phyloP scores from a whole-genome alignment of 2,113 vertebrate genomes.

The Leucoraja erinaceus region DNA sequence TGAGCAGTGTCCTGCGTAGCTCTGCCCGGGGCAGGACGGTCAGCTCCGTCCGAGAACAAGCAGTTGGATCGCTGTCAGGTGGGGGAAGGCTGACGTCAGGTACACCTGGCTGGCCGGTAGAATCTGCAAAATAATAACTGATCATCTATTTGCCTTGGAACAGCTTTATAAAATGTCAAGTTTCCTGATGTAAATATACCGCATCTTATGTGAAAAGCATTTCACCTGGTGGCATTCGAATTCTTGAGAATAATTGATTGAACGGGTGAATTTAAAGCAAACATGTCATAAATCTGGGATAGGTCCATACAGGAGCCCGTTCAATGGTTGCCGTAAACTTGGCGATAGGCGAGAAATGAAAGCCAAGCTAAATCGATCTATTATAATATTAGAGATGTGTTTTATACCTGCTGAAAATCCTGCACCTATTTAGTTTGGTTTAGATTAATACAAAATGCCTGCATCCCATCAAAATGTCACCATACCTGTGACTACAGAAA shows the following conservation, averaged over 20 bases:
- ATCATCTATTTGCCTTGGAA: neutral
- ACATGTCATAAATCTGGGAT: neutral
- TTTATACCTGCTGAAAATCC: neutral
- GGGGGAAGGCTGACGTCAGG: neutral
- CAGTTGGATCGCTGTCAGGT: conserved; percentile 6
- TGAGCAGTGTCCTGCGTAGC: neutral
- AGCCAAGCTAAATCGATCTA: neutral
- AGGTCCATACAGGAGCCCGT: neutral
- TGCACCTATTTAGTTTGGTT: neutral
- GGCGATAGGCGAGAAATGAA: neutral
- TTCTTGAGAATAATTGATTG: neutral
- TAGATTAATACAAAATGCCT: neutral
- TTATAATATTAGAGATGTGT: neutral
- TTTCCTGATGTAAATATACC: neutral
- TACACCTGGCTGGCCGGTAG: neutral
- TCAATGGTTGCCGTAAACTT: neutral
- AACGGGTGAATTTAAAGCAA: neutral
- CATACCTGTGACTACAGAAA: neutral
- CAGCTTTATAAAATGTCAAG: neutral
- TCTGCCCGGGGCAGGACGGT: neutral
- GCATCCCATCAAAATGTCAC: neutral
- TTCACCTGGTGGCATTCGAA: neutral
- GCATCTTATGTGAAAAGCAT: neutral
- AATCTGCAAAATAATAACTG: conserved; percentile 28
- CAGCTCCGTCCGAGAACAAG: neutral